A percentile compares a stretch with the other conserved stretches of the same genome.
phyloP scores from a whole-genome alignment of 1,140 invertebrate genomes.

The Drosophila willistoni region DNA sequence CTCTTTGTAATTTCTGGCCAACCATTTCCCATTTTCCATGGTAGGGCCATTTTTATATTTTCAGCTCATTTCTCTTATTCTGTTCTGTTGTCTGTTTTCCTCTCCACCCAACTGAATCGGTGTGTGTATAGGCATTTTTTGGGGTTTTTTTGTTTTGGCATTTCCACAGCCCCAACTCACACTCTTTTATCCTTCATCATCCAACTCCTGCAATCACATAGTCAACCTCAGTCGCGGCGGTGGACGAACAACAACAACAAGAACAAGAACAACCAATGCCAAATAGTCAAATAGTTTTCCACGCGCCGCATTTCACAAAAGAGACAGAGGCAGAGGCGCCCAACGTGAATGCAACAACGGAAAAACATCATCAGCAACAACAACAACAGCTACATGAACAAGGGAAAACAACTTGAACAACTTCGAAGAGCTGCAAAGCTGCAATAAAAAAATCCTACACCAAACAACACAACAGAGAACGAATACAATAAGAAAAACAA shows the following conservation, averaged over 20 bases:
- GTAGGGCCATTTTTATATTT: conserved; percentile 75
- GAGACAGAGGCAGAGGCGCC: conserved; percentile 23
- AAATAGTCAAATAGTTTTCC: conserved; percentile 65
- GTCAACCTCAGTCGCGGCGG: conserved; percentile 53
- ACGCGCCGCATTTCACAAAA: conserved; percentile 53
- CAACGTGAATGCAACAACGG: conserved; percentile 18
- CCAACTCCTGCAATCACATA: conserved; percentile 61
- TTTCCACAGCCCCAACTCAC: conserved; percentile 37
- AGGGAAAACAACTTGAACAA: conserved; percentile 21
- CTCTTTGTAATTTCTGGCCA: conserved; percentile 76
- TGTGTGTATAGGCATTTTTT: not conserved
- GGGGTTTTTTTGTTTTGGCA: conserved; percentile 48
- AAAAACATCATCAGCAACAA: conserved; percentile 29
- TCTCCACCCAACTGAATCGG: not conserved
- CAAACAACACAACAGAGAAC: conserved; percentile 9
- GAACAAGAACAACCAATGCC: conserved; percentile 32
- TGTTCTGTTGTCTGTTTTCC: conserved; percentile 30
- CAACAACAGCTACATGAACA: conserved; percentile 19
- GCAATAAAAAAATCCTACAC: conserved; percentile 8
- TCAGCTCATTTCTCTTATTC: conserved; percentile 58
- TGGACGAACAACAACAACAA: conserved; percentile 39
- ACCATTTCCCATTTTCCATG: conserved; percentile 73
- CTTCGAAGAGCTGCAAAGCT: conserved; percentile 23
- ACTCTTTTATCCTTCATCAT: conserved; percentile 31
- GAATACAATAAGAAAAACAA: not conserved